Base-by-base conservation (phyloP, 2,888 invertebrate genomes). In the Drosophila antonietae region DNA sequence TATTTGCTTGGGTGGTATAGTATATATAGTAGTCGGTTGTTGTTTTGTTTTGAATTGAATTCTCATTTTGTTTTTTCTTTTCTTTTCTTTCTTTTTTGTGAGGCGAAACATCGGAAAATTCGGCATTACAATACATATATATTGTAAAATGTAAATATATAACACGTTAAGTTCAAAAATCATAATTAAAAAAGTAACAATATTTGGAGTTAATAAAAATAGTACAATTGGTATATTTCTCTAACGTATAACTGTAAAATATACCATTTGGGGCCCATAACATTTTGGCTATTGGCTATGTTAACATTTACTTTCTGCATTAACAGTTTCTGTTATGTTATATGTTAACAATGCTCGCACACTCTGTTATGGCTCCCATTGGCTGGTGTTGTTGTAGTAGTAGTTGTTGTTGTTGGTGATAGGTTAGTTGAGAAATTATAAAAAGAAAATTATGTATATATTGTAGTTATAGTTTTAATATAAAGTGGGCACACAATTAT, bases 31-130 rank as follows among this genome's bases (percentile, higher is more conserved):
- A 35, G 53, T 39, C 53, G 39, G 59, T 52, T 71, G 55, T 63
- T 75, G 58, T 61, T 61, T 65, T 61, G 68, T 65, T 69, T 72
- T 74, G 46, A 61, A 58, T 68, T 57, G 61, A 49, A 74, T 58
- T 68, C 47, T 81, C 41, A 49, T 60, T 76, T 66, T 41, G 47
- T 33, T 4, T 49, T 49, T 3, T 20, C 20, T 33, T 4, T 49
- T n/a, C 2, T n/a, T 31, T 31, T 28, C 5, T 49, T 49, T 67
- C 47, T 59, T 44, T 65, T 81, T 88, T 92, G 92, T 93, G 93
- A 93, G 93, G 93, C 92, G 93, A 92, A 92, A 92, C 93, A 93
- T 93, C 90, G 91, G 92, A 93, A 92, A 93, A 92, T 92, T 93
- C 92, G 92, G 93, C 90, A 92, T 93, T 92, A 93, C 93, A 93